These are phyloP conservation scores for Trinectes maculatus DNA, from an alignment of 2,113 vertebrate species.

Conservation along the genomic window DNA sequence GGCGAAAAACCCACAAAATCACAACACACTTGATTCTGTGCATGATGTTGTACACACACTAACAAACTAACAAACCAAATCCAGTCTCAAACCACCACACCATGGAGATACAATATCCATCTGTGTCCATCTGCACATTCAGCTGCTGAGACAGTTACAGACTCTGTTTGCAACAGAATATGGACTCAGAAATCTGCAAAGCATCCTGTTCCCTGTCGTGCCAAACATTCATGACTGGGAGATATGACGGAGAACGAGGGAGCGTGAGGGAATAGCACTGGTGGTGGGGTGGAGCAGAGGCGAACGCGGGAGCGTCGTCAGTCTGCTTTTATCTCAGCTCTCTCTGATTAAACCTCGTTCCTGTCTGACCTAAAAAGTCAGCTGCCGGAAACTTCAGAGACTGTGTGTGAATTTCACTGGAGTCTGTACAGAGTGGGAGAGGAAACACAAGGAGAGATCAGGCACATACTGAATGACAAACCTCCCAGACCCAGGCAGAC, in stretches of 20 bases:
- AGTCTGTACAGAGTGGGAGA: slow-evolving; percentile 51
- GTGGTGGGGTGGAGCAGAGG: slow-evolving; percentile 45
- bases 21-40: slow-evolving; percentile 49
- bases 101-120: slow-evolving; percentile 54
- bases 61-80: slow-evolving; percentile 34
- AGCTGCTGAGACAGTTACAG: slow-evolving; percentile 60
- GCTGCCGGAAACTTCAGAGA: slow-evolving; percentile 74
- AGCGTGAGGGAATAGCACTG: slow-evolving; percentile 41
- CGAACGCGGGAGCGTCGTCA: slow-evolving; percentile 61
- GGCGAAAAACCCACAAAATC: not conserved
- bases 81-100: slow-evolving; percentile 46
- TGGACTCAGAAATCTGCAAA: slow-evolving; percentile 39
- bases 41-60: slow-evolving; percentile 32
- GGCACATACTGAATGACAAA: slow-evolving; percentile 10
- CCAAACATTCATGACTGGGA: slow-evolving; percentile 38
- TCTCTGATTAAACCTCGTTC: slow-evolving; percentile 76
- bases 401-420: slow-evolving; percentile 59
- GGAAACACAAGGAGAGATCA: slow-evolving; percentile 46
- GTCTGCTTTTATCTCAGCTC: slow-evolving; percentile 70
- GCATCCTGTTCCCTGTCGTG: slow-evolving; percentile 28
- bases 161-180: slow-evolving; percentile 51
- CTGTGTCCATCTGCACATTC: slow-evolving; percentile 61
- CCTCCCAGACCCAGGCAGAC: slow-evolving; percentile 21
- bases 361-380: slow-evolving; percentile 79
- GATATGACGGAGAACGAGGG: slow-evolving; percentile 30